A percentile compares a stretch with the other conserved stretches of the same genome.
Conservation (phyloP, 2,797 vertebrate genomes). For the Neostethus bicornis region DNA sequence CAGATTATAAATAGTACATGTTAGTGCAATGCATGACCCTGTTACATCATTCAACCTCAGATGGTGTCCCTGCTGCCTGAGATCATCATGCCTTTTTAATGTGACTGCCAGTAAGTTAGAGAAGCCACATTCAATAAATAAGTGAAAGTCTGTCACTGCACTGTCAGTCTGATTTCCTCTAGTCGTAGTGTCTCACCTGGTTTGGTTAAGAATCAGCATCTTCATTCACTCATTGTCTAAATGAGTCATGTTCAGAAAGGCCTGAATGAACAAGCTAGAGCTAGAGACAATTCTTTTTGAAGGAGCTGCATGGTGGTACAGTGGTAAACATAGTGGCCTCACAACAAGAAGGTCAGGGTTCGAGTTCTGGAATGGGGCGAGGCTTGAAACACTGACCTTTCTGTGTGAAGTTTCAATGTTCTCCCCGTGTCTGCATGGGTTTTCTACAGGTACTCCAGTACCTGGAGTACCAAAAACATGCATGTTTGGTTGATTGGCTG, state of each 20-base stretch:
- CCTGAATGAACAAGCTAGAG: no score
- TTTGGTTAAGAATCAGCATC: constrained; percentile 14
- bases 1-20: constrained; percentile 18
- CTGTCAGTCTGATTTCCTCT: constrained; percentile 25
- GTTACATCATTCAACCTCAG: constrained; percentile 38
- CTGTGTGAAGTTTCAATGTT: no score
- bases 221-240: constrained; percentile 25
- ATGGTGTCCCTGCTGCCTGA: constrained; percentile 21
- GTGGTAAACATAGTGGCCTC: no score
- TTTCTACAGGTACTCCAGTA: no score
- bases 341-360: no score
- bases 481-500: no score
- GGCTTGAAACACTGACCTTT: no score
- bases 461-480: no score
- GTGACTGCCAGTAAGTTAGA: constrained; percentile 28
- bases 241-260: constrained; percentile 25
- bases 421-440: no score
- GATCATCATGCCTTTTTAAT: constrained; percentile 26
- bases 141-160: constrained; percentile 7
- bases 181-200: constrained; percentile 16
- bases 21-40: constrained; percentile 9
- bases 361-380: no score
- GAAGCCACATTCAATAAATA: constrained; percentile 28
- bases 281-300: no score
- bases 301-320: no score